Evolutionary conservation across 2,113 vertebrate species (phyloP).

Genomic region (Prionailurus viverrinus): DNA sequence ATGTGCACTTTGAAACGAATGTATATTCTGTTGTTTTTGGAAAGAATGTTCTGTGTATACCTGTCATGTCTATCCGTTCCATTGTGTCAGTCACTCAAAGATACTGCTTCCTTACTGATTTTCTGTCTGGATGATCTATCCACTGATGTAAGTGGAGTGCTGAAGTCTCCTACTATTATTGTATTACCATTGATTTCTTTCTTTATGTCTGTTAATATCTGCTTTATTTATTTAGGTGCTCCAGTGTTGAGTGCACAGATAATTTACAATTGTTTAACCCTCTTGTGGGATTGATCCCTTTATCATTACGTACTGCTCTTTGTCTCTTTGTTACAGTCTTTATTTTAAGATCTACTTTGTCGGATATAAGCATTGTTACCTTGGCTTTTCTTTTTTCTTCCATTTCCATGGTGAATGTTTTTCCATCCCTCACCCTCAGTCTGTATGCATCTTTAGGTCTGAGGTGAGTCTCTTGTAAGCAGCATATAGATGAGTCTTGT

Average conservation of each 20-base stretch:
- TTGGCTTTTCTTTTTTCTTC: not conserved
- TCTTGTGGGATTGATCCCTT: not conserved
- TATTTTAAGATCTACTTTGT: not conserved
- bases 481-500: not conserved
- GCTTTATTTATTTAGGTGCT: not conserved
- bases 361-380: not conserved
- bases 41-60: not conserved
- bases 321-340: not conserved
- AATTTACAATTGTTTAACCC: not conserved
- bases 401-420: not conserved
- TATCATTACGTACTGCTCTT: not conserved
- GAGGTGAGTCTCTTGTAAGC: not conserved
- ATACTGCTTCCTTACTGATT: not conserved
- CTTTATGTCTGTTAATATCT: not conserved
- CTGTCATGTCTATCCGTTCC: not conserved
- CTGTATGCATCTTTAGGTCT: not conserved
- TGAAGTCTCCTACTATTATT: not conserved
- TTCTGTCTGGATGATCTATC: not conserved
- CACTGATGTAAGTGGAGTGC: not conserved
- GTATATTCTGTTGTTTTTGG: not conserved
- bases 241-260: not conserved
- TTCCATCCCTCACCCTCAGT: not conserved
- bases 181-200: not conserved
- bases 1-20: not conserved
- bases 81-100: not conserved